Evolutionary conservation across 2,888 invertebrate species (phyloP).

Genomic region (Cybosia mesomella): DNA sequence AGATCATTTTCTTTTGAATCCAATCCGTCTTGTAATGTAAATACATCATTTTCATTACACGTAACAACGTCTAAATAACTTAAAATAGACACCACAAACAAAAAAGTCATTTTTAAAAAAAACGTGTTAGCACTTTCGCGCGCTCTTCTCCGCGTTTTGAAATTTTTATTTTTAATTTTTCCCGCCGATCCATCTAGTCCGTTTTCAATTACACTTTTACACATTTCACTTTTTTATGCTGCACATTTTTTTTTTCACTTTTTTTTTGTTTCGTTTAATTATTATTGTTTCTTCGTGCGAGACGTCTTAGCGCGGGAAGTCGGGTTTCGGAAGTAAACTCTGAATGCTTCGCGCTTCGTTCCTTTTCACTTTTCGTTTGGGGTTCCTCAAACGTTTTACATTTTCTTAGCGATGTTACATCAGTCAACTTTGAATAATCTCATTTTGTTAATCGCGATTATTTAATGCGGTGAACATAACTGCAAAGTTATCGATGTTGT

Average conservation of each 20-base stretch:
- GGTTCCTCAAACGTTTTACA: slow-evolving; percentile 50
- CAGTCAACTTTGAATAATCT: slow-evolving; percentile 14
- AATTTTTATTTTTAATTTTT: slow-evolving; percentile 68
- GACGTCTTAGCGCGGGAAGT: slow-evolving; percentile 74
- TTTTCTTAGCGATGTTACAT: slow-evolving; percentile 44
- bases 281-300: slow-evolving; percentile 45
- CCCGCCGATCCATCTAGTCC: slow-evolving; percentile 66
- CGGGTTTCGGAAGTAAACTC: slow-evolving; percentile 77
- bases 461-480: slow-evolving; percentile 20
- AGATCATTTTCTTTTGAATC: slow-evolving; percentile 69
- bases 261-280: slow-evolving; percentile 28
- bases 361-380: slow-evolving; percentile 78
- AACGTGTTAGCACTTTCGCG: slow-evolving; percentile 36
- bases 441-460: slow-evolving; percentile 10
- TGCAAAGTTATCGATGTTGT: slow-evolving; percentile 35
- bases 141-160: slow-evolving; percentile 73
- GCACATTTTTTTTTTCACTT: slow-evolving; percentile 54
- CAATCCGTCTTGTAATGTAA: slow-evolving; percentile 79
- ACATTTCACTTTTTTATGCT: slow-evolving; percentile 59
- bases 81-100: slow-evolving; percentile 57
- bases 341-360: slow-evolving; percentile 57
- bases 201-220: slow-evolving; percentile 62
- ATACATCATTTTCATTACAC: slow-evolving; percentile 77
- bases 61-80: slow-evolving; percentile 58
- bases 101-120: slow-evolving; percentile 52